Evolutionary conservation across 2,888 invertebrate species (phyloP), one percentile per base, ranked within the genome.

Genomic region (Apodemia zela): DNA sequence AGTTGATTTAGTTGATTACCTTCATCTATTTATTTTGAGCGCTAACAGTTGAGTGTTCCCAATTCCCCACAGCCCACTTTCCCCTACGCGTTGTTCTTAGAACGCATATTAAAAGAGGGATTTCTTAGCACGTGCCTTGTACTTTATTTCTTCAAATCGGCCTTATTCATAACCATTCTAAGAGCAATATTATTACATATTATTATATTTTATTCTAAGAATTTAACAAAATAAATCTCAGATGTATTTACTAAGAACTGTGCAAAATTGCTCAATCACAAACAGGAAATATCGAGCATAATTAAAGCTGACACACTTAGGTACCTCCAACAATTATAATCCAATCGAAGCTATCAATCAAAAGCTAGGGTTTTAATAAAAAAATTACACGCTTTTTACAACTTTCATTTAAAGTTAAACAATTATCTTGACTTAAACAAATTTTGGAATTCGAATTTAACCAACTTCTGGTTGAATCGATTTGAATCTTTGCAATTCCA

Each of bases 1-100:
- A 51, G 18, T 38, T 65, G 58, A 65, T 63, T 63, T 63, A 49
- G 25, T 61, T 29, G 4, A 29, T 29, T 29, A 29, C 29, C 4
- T 29, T 29, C 4, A 29, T 29, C 29, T 4, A 33, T 61, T 45
- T 0, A 45, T 17, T 49, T 61, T 33, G 2, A 18, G 15, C 45
- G 25, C 49, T 61, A 13, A 33, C 29, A 49, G 58, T 61, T 61
- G 61, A 35, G 51, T 65, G 62, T 59, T 62, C 62, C 15, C 61
- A 58, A 64, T 61, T 60, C 11, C 49, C n/a, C n/a, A n/a, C n/a
- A n/a, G n/a, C 64, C 64, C 61, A 57, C 64, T 61, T 58, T 58
- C 58, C 61, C 63, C 35, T 35, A 35, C 7, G 3, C 33, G 33
- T 33, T 33, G 11, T 38, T 11, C 38, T 38, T 38, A 13, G 1